Evolutionary conservation across 2,888 invertebrate genomes (phyloP).

Genomic region (Leptopterna dolabrata): DNA sequence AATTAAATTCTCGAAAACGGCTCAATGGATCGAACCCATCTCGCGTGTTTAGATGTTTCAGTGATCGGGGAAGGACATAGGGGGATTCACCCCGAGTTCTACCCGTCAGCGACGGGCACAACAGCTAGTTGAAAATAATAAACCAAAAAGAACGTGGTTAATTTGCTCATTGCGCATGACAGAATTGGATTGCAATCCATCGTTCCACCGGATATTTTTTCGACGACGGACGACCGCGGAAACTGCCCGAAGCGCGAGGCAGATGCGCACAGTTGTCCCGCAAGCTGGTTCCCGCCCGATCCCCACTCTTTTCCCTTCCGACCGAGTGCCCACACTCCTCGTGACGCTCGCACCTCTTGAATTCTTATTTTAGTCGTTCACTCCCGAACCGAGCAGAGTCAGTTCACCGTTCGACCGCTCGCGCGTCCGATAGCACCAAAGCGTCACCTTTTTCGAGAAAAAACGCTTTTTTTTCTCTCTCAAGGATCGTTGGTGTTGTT

Average conservation of each 20-base stretch:
- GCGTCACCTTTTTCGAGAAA: not conserved
- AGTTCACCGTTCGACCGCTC: not conserved
- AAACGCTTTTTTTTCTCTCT: not conserved
- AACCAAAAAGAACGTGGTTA: no score
- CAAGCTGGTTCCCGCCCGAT: not conserved
- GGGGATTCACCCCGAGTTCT: no score
- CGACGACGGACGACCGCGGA: not conserved
- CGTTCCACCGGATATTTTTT: not conserved
- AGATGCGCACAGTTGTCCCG: not conserved
- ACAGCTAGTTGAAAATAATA: no score
- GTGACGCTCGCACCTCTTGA: constrained; percentile 37
- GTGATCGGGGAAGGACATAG: no score
- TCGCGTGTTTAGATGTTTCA: no score
- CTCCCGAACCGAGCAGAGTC: not conserved
- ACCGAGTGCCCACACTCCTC: constrained; percentile 20
- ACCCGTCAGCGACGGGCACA: no score
- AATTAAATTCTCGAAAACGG: no score
- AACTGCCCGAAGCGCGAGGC: not conserved
- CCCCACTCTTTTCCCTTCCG: not conserved
- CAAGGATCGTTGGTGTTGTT: constrained; percentile 42
- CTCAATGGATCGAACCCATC: no score
- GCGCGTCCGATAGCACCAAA: constrained; percentile 26
- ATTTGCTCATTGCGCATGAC: no score
- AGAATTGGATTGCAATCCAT: not conserved
- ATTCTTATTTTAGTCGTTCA: constrained; percentile 42